Base-by-base conservation (phyloP, 2,888 invertebrate species). In the Acanthoscelides obtectus region DNA sequence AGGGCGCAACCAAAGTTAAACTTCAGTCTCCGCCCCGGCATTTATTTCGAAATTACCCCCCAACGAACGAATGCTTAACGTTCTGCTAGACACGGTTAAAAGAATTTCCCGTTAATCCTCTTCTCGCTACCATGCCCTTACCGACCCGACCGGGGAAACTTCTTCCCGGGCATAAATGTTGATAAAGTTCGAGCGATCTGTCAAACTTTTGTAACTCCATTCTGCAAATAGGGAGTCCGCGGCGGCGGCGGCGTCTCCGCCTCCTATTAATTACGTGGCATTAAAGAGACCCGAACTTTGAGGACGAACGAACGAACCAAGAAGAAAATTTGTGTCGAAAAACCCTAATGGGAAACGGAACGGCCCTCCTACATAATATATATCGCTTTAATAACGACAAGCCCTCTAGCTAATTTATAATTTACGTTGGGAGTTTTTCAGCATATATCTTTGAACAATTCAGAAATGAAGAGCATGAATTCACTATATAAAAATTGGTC, bases 171-270 rank as follows among this genome's bases (percentile, higher is more conserved):
- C 76, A 79, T 77, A 79, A 79, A 79, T 77, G 79, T 78, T 79
- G 79, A 79, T 79, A 78, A 79, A 79, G 78, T 79, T 77, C 75
- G 75, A 76, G 76, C 78, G 78, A 79, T 79, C 79, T 80, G 80
- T 81, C 81, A 80, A 80, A 81, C 79, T 81, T 81, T 80, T 79
- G 79, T 78, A 81, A 81, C 79, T 80, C 77, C 77, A 80, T 80
- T 79, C 78, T 72, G 77, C 71, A 75, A 78, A 79, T 77, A 76
- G 77, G 75, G 71, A 71, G 72, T 76, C 76, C 77, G 77, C 72
- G 75, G 77, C 45, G 25, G 3, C 25, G 12, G 6, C 45, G 45
- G 45, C 12, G 45, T 45, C n/a, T 45, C 45, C 17, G 45, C 45
- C 45, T 45, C 17, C 45, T 45, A 45, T 45, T 45, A 45, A 45